These are phyloP conservation scores for Drosophila virilis DNA, from an alignment of 1,140 invertebrate genomes.

Conservation along the genomic window DNA sequence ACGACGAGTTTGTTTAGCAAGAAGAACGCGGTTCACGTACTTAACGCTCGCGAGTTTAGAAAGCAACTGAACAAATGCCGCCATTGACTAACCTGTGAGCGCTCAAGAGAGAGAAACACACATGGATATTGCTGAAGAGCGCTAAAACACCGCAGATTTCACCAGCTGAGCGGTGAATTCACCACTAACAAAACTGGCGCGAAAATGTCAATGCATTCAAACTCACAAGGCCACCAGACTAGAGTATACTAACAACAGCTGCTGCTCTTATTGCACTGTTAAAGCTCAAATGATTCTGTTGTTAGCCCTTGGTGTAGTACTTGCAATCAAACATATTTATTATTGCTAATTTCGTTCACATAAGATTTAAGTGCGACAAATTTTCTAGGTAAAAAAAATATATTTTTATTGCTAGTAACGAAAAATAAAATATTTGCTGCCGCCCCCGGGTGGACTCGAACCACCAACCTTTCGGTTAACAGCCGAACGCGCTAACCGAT, in stretches of 20 bases:
- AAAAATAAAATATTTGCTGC: not conserved
- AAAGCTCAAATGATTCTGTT: not conserved
- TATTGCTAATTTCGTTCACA: no score
- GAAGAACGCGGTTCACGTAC: slow-evolving; percentile 13
- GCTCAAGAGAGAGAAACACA: slow-evolving; percentile 13
- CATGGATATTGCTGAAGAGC: slow-evolving; percentile 19
- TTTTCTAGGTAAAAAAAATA: no score
- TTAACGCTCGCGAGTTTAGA: slow-evolving; percentile 22
- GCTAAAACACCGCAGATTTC: slow-evolving; percentile 10
- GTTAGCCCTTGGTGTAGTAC: not conserved
- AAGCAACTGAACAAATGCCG: slow-evolving; percentile 38
- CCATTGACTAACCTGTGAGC: slow-evolving; percentile 20
- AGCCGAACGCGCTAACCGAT: slow-evolving; percentile 86
- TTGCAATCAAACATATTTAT: not conserved
- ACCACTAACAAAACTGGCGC: slow-evolving; percentile 25
- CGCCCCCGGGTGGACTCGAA: slow-evolving; percentile 85
- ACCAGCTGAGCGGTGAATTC: slow-evolving; percentile 20
- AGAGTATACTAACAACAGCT: not conserved
- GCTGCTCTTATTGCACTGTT: not conserved
- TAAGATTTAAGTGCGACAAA: no score
- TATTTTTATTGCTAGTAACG: no score
- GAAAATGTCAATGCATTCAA: not conserved
- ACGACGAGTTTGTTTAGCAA: not conserved
- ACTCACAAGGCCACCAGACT: not conserved
- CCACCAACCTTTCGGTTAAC: slow-evolving; percentile 87